Base-by-base conservation (phyloP, 1,140 invertebrate genomes). In the Ganaspis sp. region DNA sequence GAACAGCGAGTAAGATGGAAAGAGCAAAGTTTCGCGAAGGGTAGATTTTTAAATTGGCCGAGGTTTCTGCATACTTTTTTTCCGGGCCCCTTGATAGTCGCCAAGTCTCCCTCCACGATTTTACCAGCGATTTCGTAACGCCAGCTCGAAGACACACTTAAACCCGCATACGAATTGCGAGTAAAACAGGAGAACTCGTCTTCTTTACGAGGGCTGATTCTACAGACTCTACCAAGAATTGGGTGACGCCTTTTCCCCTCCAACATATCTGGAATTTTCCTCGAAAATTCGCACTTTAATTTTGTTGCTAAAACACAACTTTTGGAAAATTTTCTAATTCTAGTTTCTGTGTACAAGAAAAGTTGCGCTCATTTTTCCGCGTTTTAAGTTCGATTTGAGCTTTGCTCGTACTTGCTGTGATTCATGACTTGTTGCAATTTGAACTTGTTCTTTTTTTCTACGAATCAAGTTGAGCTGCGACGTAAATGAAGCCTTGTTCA, bases 151-250 rank as follows among this genome's bases (percentile, higher is more conserved):
- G 58, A 64, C 58, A 29, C 58, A 64, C 58, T 64, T 64, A 64
- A 64, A 64, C 58, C 58, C 58, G 58, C 58, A 64, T 64, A 64
- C 58, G 58, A 64, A 64, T 64, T 64, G 58, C 58, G 58, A 64
- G 58, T 64, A 64, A 64, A 64, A 34, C 58, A 64, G 58, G 26
- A 26, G 23, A 64, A 64, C 23, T 29, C 54, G 58, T 64, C 58
- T 64, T 15, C 58, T 64, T 64, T 29, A 64, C 58, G 58, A 29
- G 58, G 58, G 58, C 23, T 64, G 58, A n/a, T 64, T 64, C 58
- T 64, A 29, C 58, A 64, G 58, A 15, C 58, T 64, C 11, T 64
- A n/a, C 23, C 23, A 26, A 34, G 58, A 64, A 64, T 64, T 64
- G 23, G 58, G 58, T 64, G 58, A 64, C 58, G 58, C 23, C 29